These are phyloP conservation scores for Lepisosteus osseus DNA, from an alignment of 2,113 vertebrate genomes.

Conservation along the genomic window DNA sequence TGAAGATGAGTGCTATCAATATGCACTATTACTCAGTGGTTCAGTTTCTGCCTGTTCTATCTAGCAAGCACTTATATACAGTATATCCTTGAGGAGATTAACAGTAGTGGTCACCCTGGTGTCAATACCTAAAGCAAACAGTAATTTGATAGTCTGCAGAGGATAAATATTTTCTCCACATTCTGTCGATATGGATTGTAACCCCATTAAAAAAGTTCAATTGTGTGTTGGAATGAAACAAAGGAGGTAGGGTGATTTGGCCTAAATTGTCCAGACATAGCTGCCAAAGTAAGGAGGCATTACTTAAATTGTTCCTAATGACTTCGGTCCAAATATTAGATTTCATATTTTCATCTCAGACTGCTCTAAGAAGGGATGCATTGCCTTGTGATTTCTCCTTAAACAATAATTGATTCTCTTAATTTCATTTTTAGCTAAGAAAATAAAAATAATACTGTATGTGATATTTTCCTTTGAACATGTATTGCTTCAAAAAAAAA, in stretches of 20 bases:
- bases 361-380: no score
- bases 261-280: conserved; percentile 35
- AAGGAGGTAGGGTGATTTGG: conserved; percentile 38
- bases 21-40: conserved; percentile 22
- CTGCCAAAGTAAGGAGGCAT: no score
- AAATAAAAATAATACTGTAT: no score
- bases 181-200: conserved; percentile 45
- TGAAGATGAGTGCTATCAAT: neutral
- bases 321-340: no score
- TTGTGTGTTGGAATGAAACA: conserved; percentile 31
- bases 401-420: no score
- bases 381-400: no score
- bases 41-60: conserved; percentile 23
- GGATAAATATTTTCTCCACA: conserved; percentile 39
- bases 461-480: no score
- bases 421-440: no score
- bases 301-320: no score
- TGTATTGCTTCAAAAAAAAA: no score
- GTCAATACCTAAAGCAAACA: conserved; percentile 15
- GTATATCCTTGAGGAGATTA: conserved; percentile 33
- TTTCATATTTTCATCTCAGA: no score
- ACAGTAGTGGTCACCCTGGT: conserved; percentile 24
- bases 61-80: conserved; percentile 40
- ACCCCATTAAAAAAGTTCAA: conserved; percentile 40
- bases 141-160: conserved; percentile 38